Evolutionary conservation across 1,140 invertebrate genomes (phyloP).

Genomic region (Dermatophagoides farinae): DNA sequence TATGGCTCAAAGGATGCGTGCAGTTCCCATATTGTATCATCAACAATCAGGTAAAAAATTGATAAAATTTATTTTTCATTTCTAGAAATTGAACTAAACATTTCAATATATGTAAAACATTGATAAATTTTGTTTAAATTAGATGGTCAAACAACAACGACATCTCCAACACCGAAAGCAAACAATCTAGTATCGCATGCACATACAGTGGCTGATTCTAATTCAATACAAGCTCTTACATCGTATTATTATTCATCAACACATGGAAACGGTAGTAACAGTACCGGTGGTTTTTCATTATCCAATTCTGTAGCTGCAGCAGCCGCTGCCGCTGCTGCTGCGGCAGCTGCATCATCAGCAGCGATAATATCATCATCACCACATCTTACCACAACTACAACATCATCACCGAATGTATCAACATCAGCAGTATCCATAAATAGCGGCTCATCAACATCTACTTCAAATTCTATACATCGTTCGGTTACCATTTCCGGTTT

Average conservation of each 20-base stretch:
- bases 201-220: not conserved
- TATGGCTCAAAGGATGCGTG: constrained; percentile 77
- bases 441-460: not conserved
- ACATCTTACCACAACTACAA: not conserved
- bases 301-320: not conserved
- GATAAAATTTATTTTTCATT: not conserved
- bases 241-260: constrained; percentile 3
- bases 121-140: not conserved
- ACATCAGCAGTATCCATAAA: not conserved
- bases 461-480: not conserved
- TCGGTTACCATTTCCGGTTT: not conserved
- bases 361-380: not conserved
- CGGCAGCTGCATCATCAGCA: not conserved
- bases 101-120: not conserved
- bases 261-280: not conserved
- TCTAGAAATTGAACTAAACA: not conserved
- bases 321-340: not conserved
- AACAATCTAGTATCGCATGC: not conserved
- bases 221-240: constrained; percentile 3
- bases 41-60: not conserved
- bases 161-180: not conserved
- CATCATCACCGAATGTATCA: not conserved
- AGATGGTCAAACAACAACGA: not conserved
- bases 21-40: constrained; percentile 84
- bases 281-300: not conserved